These are phyloP conservation scores for Gymnodraco acuticeps DNA, from an alignment of 2,797 vertebrate species.

Conservation along the genomic window DNA sequence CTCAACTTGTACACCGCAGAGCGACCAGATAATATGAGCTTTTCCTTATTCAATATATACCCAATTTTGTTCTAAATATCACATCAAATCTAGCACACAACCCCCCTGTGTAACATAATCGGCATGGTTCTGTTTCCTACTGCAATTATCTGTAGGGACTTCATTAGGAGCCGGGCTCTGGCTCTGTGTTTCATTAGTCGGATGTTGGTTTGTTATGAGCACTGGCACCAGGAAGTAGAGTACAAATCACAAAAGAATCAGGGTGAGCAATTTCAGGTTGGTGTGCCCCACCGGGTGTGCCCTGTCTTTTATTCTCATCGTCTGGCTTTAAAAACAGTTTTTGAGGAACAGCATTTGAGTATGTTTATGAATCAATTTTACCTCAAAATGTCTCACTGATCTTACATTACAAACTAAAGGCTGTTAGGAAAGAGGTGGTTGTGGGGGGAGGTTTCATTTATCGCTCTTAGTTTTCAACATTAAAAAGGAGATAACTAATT, in stretches of 20 bases:
- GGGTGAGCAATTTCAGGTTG: not conserved
- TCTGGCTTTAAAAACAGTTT: not conserved
- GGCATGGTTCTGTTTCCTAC: constrained; percentile 22
- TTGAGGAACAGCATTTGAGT: too few relatives aligned
- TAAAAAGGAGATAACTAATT: not conserved
- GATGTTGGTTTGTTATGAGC: constrained; percentile 24
- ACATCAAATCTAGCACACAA: constrained; percentile 6
- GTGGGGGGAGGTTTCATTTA: too few relatives aligned
- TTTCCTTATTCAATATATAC: constrained; percentile 13
- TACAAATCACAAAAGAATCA: constrained; percentile 17
- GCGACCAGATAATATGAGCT: constrained; percentile 15
- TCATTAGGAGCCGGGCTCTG: constrained; percentile 42
- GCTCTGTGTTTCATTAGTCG: constrained; percentile 36
- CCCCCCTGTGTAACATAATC: constrained; percentile 21
- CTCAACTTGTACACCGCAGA: not conserved
- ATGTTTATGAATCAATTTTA: not conserved
- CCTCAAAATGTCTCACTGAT: not conserved
- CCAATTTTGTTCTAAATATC: constrained; percentile 26
- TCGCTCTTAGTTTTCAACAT: too few relatives aligned
- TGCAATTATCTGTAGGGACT: constrained; percentile 41
- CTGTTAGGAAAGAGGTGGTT: not conserved
- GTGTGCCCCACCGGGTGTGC: not conserved
- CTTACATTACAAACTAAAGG: not conserved
- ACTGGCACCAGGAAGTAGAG: constrained; percentile 3
- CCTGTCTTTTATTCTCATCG: not conserved